Percentiles rank a stretch among this genome's conserved stretches.
Conservation (phyloP, 2,888 invertebrate species). For the Perdita meconis region DNA sequence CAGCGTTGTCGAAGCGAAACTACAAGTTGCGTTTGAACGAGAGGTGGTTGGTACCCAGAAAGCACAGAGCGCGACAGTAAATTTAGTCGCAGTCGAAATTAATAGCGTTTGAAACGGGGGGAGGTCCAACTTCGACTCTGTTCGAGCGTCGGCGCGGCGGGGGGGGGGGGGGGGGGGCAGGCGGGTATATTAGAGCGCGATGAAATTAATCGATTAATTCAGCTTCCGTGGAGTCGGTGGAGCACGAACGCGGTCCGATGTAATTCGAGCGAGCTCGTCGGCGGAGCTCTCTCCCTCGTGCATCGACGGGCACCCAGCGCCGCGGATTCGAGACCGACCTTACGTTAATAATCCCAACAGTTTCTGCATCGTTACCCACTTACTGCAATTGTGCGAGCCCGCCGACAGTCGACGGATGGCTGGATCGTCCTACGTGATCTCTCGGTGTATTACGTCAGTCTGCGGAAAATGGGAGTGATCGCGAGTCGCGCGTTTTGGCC, state of each 20-base stretch:
- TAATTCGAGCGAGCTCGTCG: slow-evolving; percentile 61
- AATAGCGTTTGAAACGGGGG: slow-evolving; percentile 9
- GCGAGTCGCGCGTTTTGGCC: not conserved
- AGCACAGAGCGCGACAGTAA: not conserved
- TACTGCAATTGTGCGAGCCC: slow-evolving; percentile 48
- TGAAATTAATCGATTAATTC: slow-evolving; percentile 66
- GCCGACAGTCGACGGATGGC: slow-evolving; percentile 39
- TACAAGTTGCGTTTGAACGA: not conserved
- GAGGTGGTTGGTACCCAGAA: not conserved
- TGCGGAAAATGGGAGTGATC: slow-evolving; percentile 56
- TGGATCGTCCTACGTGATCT: slow-evolving; percentile 53
- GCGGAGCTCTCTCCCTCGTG: slow-evolving; percentile 20
- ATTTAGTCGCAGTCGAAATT: slow-evolving; percentile 6
- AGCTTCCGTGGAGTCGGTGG: slow-evolving; percentile 46
- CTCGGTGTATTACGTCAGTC: slow-evolving; percentile 58
- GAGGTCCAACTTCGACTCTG: slow-evolving; percentile 5
- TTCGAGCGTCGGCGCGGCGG: not conserved
- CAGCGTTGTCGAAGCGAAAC: not conserved
- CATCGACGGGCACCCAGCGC: slow-evolving; percentile 35
- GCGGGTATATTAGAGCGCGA: slow-evolving; percentile 37
- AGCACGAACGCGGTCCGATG: slow-evolving; percentile 48
- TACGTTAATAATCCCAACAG: slow-evolving; percentile 62
- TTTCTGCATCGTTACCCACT: slow-evolving; percentile 65
- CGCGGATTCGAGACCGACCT: slow-evolving; percentile 54
- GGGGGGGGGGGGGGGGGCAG: not conserved